Evolutionary conservation across 2,113 vertebrate genomes (phyloP).

Genomic region (Cromileptes altivelis): DNA sequence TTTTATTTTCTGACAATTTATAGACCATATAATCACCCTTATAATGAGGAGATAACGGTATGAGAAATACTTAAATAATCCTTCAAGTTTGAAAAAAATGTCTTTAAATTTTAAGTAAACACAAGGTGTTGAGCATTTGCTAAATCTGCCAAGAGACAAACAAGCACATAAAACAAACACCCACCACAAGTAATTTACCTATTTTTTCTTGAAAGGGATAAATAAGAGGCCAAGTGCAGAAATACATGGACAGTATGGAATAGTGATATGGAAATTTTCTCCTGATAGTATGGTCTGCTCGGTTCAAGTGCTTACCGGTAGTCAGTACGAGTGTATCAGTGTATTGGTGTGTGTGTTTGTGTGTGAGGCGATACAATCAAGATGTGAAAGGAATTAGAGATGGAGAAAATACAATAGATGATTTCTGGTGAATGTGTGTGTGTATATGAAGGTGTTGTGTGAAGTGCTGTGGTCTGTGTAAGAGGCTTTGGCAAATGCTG

Average conservation of each 20-base stretch:
- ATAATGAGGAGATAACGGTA: too few relatives aligned
- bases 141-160: neutral
- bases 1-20: neutral
- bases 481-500: constrained; percentile 73
- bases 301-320: constrained; percentile 30
- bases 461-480: constrained; percentile 48
- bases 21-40: neutral
- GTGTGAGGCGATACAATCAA: constrained; percentile 19
- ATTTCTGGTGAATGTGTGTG: constrained; percentile 33
- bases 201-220: constrained; percentile 22
- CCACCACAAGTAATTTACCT: neutral
- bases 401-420: neutral
- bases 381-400: constrained; percentile 1
- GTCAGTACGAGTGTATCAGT: neutral
- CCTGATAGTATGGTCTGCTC: neutral
- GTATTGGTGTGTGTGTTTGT: constrained; percentile 3
- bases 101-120: neutral
- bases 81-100: neutral
- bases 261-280: constrained; percentile 44
- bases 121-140: neutral
- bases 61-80: neutral
- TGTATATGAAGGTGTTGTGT: constrained; percentile 2
- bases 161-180: neutral
- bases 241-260: constrained; percentile 19
- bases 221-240: constrained; percentile 18